Evolutionary conservation across 1,140 invertebrate species (phyloP).

Genomic region (Meloidogyne hapla): DNA sequence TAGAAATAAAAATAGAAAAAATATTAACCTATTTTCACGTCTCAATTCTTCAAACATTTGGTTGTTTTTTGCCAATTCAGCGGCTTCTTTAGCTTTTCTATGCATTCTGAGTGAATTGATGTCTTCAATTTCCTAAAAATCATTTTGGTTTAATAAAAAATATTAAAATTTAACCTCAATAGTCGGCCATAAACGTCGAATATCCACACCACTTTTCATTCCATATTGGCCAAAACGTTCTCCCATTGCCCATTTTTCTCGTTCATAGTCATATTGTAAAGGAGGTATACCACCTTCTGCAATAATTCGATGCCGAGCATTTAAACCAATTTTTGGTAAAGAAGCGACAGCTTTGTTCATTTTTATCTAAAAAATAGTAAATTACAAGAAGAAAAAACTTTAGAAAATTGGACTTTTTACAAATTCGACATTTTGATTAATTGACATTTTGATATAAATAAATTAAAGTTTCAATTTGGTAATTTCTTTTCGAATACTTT

Average conservation of each 20-base stretch:
- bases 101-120: slow-evolving; percentile 45
- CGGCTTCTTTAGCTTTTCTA: slow-evolving; percentile 51
- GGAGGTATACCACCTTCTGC: slow-evolving; percentile 59
- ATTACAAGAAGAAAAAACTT: neutral
- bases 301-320: slow-evolving; percentile 51
- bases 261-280: slow-evolving; percentile 55
- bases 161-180: slow-evolving; percentile 46
- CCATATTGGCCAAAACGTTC: slow-evolving; percentile 57
- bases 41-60: slow-evolving; percentile 34
- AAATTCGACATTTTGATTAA: too few species aligned
- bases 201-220: slow-evolving; percentile 51
- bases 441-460: too few species aligned
- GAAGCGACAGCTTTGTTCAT: neutral
- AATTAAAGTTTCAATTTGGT: too few species aligned
- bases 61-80: slow-evolving; percentile 42
- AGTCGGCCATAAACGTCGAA: slow-evolving; percentile 57
- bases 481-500: too few species aligned
- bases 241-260: slow-evolving; percentile 39
- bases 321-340: slow-evolving; percentile 42
- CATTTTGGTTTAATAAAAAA: too few species aligned
- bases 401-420: too few species aligned
- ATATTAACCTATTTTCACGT: slow-evolving; percentile 36
- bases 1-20: slow-evolving; percentile 18
- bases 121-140: slow-evolving; percentile 61
- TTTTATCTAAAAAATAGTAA: neutral